phyloP scores from a whole-genome alignment of 1,140 invertebrate genomes.

The Anastatus disparis region DNA sequence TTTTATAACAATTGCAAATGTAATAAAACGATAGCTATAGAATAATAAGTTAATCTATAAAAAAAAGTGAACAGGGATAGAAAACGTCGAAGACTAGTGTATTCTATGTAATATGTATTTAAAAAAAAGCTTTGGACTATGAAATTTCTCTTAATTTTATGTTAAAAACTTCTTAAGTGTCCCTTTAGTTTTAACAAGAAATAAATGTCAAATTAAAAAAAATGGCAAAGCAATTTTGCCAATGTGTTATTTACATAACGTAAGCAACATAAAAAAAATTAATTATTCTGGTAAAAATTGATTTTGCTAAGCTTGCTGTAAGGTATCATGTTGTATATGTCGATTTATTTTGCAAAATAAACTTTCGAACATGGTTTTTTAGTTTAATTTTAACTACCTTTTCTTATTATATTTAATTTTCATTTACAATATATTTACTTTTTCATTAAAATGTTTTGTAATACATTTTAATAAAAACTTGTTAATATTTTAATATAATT shows the following conservation, averaged over 20 bases:
- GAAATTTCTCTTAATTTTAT: conserved; percentile 19
- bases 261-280: conserved; percentile 23
- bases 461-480: no score
- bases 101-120: conserved; percentile 18
- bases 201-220: conserved; percentile 37
- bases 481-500: no score
- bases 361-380: conserved; percentile 46
- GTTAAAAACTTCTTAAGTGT: not conserved
- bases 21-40: conserved; percentile 21
- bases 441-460: no score
- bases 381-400: not conserved
- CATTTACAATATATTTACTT: no score
- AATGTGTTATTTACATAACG: conserved; percentile 42
- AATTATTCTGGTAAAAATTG: conserved; percentile 45
- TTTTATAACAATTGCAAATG: conserved; percentile 31
- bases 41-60: conserved; percentile 20
- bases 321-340: conserved; percentile 60
- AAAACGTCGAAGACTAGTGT: conserved; percentile 22
- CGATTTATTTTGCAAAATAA: conserved; percentile 66
- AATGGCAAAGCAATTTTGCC: conserved; percentile 48
- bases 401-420: no score
- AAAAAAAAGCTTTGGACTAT: conserved; percentile 18
- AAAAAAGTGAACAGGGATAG: conserved; percentile 24
- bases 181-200: not conserved
- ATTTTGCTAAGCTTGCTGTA: conserved; percentile 54